A percentile compares a stretch with the other conserved stretches of the same genome.
Conservation (phyloP, 2,113 vertebrate species). For the Forbesichthys agassizii region DNA sequence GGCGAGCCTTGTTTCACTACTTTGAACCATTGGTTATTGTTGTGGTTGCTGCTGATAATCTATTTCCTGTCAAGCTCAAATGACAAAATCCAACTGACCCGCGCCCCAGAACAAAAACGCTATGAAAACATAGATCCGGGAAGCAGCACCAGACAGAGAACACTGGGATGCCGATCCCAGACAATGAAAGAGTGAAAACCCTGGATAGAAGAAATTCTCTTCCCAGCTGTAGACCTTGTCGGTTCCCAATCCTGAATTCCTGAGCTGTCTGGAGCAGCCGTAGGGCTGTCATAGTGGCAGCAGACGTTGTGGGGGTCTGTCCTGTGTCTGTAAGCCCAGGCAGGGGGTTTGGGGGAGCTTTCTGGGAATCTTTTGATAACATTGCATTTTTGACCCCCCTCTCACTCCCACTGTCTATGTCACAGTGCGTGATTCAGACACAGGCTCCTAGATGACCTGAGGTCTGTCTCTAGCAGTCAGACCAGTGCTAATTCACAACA, state of each 20-base stretch:
- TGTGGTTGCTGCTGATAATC: constrained; percentile 59
- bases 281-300: constrained; percentile 72
- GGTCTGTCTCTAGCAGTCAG: constrained; percentile 64
- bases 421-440: constrained; percentile 64
- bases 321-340: constrained; percentile 74
- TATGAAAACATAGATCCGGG: constrained; percentile 70
- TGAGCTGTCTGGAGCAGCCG: constrained; percentile 74
- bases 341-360: constrained; percentile 60
- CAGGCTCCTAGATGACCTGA: constrained; percentile 49
- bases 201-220: constrained; percentile 80
- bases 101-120: constrained; percentile 67
- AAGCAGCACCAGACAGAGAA: constrained; percentile 76
- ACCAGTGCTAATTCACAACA: constrained; percentile 78
- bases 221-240: constrained; percentile 79
- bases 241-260: constrained; percentile 82
- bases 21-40: constrained; percentile 35
- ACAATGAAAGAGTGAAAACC: constrained; percentile 72
- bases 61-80: constrained; percentile 67
- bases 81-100: constrained; percentile 59
- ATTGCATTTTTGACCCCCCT: constrained; percentile 73
- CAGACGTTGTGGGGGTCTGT: constrained; percentile 70
- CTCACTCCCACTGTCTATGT: constrained; percentile 62
- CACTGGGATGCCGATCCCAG: constrained; percentile 73
- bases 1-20: constrained; percentile 39
- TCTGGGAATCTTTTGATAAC: constrained; percentile 64